Conservation (phyloP, 1,140 invertebrate species). For the Spodoptera frugiperda region DNA sequence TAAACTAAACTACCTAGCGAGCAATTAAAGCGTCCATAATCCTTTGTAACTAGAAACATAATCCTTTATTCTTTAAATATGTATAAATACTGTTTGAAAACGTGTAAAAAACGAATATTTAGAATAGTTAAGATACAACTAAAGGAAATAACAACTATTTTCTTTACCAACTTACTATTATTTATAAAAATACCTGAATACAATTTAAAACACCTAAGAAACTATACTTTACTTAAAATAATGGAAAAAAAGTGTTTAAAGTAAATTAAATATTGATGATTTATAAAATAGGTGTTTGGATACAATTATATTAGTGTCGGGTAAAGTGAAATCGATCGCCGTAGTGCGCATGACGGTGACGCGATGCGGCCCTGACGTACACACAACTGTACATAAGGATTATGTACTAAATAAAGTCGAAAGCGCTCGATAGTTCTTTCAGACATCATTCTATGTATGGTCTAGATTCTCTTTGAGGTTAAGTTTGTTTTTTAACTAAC, state of each 20-base stretch:
- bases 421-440: slow-evolving; percentile 2
- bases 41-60: too few species aligned
- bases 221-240: not conserved
- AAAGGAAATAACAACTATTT: too few species aligned
- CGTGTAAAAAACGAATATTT: too few species aligned
- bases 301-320: not conserved
- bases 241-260: too few species aligned
- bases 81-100: too few species aligned
- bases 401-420: slow-evolving; percentile 20
- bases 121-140: too few species aligned
- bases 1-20: too few species aligned
- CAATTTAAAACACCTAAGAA: not conserved
- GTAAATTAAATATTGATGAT: not conserved
- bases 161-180: too few species aligned
- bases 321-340: slow-evolving; percentile 29
- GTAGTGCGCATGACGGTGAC: slow-evolving; percentile 25
- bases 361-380: slow-evolving; percentile 16
- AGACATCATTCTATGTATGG: not conserved
- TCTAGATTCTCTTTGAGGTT: not conserved
- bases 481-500: not conserved
- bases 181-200: too few species aligned
- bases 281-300: slow-evolving; percentile 5
- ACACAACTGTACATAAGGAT: slow-evolving; percentile 4
- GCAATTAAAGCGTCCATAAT: too few species aligned
- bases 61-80: too few species aligned